Conservation (phyloP, 2,797 vertebrate species). For the Notolepis coatsorum region DNA sequence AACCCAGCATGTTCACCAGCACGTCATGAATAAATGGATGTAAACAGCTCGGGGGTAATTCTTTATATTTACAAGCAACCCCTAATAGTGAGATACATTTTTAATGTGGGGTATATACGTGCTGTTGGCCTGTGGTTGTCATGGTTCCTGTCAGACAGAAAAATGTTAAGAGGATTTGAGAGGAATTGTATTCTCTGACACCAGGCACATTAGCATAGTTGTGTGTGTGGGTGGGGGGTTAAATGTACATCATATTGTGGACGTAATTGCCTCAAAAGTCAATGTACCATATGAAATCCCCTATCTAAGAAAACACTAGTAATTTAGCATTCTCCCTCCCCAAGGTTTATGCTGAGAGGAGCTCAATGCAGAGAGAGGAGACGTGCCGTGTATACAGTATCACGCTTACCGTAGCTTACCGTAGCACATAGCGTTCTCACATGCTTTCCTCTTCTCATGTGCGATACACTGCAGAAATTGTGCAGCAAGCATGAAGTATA, state of each 20-base stretch:
- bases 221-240: too few species aligned
- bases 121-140: neutral
- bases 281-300: constrained; percentile 11
- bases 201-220: constrained; percentile 31
- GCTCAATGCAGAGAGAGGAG: constrained; percentile 38
- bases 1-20: too few species aligned
- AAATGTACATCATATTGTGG: constrained; percentile 49
- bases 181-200: constrained; percentile 52
- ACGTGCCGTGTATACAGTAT: too few species aligned
- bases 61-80: neutral
- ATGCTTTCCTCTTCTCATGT: constrained; percentile 3
- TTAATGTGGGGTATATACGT: constrained; percentile 13
- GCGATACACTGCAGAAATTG: too few species aligned
- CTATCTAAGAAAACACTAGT: constrained; percentile 45
- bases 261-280: constrained; percentile 45
- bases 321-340: constrained; percentile 33
- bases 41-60: neutral
- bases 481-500: too few species aligned
- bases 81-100: constrained; percentile 22
- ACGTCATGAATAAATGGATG: constrained; percentile 1
- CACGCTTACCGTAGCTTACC: constrained; percentile 20
- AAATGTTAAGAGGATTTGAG: constrained; percentile 56
- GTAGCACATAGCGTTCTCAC: neutral
- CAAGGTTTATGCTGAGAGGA: constrained; percentile 13
- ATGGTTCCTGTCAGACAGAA: constrained; percentile 32